phyloP scores from a whole-genome alignment of 2,113 vertebrate species.

The Gambusia holbrooki region DNA sequence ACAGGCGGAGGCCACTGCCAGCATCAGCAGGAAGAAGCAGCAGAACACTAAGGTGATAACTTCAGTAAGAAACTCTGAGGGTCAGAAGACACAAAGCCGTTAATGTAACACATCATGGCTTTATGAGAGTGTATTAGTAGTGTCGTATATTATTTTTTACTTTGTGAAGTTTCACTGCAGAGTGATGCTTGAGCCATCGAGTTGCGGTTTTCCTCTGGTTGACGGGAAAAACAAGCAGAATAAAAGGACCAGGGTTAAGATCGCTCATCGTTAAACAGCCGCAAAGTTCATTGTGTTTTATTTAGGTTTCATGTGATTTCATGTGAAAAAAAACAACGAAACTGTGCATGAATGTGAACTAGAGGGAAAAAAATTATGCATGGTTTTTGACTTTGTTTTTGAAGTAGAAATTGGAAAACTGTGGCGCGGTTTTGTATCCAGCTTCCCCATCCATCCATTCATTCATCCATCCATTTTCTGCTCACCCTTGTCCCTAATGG shows the following conservation, averaged over 20 bases:
- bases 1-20: slow-evolving; percentile 40
- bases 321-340: background rate
- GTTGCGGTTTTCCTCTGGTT: slow-evolving; percentile 42
- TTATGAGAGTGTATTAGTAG: background rate
- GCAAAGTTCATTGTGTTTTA: background rate
- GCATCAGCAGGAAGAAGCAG: slow-evolving; percentile 65
- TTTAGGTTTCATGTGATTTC: background rate
- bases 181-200: slow-evolving; percentile 9
- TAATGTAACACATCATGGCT: background rate
- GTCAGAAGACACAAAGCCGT: slow-evolving; percentile 1
- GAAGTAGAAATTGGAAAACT: background rate
- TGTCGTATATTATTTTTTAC: slow-evolving; percentile 24
- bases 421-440: too few species aligned
- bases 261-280: background rate
- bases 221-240: slow-evolving; percentile 7
- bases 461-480: too few species aligned
- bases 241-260: background rate
- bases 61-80: slow-evolving; percentile 53
- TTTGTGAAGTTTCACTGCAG: slow-evolving; percentile 24
- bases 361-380: background rate
- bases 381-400: background rate
- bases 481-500: too few species aligned
- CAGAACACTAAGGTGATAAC: slow-evolving; percentile 65
- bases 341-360: background rate
- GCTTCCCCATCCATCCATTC: too few species aligned